Evolutionary conservation across 2,797 vertebrate species (phyloP).

Genomic region (Dermochelys coriacea): DNA sequence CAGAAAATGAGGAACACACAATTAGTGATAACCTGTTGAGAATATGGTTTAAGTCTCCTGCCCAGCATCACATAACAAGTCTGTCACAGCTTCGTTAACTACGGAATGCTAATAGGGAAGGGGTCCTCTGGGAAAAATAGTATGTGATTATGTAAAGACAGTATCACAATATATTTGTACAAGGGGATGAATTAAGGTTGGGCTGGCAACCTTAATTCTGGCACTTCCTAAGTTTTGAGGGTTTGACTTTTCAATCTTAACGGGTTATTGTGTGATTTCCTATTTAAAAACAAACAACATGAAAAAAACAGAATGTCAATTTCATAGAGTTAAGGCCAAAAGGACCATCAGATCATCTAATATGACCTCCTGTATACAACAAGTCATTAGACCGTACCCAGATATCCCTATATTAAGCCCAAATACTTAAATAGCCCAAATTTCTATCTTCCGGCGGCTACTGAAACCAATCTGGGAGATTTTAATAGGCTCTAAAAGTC

Average conservation of each 20-base stretch:
- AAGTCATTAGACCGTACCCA: no score
- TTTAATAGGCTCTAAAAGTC: no score
- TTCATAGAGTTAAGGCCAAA: no score
- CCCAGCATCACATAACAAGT: no score
- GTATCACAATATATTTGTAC: not conserved
- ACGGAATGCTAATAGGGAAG: not conserved
- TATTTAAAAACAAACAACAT: not conserved
- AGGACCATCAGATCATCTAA: no score
- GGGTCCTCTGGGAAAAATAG: not conserved
- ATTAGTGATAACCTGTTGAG: not conserved
- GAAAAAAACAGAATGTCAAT: no score
- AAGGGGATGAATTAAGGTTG: not conserved
- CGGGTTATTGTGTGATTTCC: not conserved
- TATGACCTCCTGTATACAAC: no score
- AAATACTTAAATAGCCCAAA: not conserved
- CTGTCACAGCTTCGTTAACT: not conserved
- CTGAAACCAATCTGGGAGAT: no score
- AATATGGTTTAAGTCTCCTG: not conserved
- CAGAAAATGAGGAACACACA: not conserved
- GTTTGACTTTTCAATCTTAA: not conserved
- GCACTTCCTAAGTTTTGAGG: not conserved
- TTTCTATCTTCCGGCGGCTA: not conserved
- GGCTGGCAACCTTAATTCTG: not conserved
- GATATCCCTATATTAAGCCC: no score
- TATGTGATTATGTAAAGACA: no score